Evolutionary conservation across 2,113 vertebrate species (phyloP).

Genomic region (Brachyhypopomus gauderio): DNA sequence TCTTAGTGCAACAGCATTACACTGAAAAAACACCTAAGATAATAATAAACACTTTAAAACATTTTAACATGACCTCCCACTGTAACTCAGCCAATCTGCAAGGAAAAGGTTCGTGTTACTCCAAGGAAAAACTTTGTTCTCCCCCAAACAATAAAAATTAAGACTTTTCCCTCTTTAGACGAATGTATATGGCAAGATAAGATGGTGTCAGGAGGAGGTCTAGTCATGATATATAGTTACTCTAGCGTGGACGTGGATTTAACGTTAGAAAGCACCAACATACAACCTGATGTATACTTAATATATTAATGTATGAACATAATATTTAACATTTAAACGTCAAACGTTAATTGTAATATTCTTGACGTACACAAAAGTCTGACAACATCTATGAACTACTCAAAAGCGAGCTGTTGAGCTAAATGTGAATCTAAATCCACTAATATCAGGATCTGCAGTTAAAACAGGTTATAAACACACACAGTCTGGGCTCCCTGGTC

Average conservation of each 20-base stretch:
- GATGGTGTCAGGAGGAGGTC: neutral
- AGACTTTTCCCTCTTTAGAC: neutral
- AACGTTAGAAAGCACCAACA: no score
- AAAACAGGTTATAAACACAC: neutral
- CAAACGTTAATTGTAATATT: neutral
- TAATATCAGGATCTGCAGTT: neutral
- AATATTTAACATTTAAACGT: neutral
- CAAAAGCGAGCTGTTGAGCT: neutral
- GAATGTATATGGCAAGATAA: conserved; percentile 12
- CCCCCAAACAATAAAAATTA: neutral
- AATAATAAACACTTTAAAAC: conserved; percentile 13
- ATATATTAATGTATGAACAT: no score
- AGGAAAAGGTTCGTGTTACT: conserved; percentile 21
- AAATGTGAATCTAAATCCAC: neutral
- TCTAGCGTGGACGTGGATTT: neutral
- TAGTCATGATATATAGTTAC: conserved; percentile 11
- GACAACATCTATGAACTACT: neutral
- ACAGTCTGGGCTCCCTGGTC: no score
- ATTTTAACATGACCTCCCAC: neutral
- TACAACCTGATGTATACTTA: no score
- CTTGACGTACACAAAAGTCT: neutral
- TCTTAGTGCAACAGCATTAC: neutral
- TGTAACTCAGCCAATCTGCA: conserved; percentile 20
- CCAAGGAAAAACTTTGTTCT: conserved; percentile 35
- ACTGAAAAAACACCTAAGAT: neutral